A percentile compares a stretch with the other conserved stretches of the same genome.
Evolutionary conservation across 1,140 invertebrate species (phyloP).

Genomic region (Drosophila virilis): DNA sequence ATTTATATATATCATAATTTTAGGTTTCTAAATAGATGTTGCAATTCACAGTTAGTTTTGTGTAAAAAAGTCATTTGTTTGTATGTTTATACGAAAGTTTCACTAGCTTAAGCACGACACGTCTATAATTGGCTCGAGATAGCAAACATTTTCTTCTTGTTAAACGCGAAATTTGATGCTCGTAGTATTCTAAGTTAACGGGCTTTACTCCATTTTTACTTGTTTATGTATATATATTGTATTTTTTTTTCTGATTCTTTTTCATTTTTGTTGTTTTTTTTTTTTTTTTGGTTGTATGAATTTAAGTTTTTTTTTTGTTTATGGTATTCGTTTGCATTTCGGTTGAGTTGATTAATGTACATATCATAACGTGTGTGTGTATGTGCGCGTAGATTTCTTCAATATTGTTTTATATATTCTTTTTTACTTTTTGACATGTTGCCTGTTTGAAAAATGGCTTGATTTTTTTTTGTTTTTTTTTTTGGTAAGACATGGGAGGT

Average conservation of each 20-base stretch:
- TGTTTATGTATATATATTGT: slow-evolving; percentile 50
- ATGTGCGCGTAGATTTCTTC: slow-evolving; percentile 31
- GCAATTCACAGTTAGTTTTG: slow-evolving; percentile 45
- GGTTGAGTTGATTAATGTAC: slow-evolving; percentile 53
- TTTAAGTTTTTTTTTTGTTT: slow-evolving; percentile 44
- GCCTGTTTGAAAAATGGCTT: slow-evolving; percentile 38
- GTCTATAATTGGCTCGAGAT: slow-evolving; percentile 49
- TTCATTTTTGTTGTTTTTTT: slow-evolving; percentile 31
- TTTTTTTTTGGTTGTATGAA: slow-evolving; percentile 21
- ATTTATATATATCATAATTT: slow-evolving; percentile 50
- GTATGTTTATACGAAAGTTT: slow-evolving; percentile 65
- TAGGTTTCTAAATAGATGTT: slow-evolving; percentile 43
- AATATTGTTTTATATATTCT: slow-evolving; percentile 35
- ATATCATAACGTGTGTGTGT: slow-evolving; percentile 33
- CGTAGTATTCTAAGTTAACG: slow-evolving; percentile 42
- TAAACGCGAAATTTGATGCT: slow-evolving; percentile 43
- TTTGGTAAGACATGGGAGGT: slow-evolving; percentile 40
- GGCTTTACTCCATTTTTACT: slow-evolving; percentile 24
- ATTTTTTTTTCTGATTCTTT: slow-evolving; percentile 33
- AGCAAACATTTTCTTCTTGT: slow-evolving; percentile 22
- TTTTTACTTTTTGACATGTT: slow-evolving; percentile 42
- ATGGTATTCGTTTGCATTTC: slow-evolving; percentile 76
- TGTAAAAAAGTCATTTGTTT: slow-evolving; percentile 75
- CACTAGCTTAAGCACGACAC: slow-evolving; percentile 59
- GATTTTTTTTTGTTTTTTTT: slow-evolving; percentile 11